phyloP scores from a whole-genome alignment of 2,113 vertebrate species.

The Regulus satrapa region DNA sequence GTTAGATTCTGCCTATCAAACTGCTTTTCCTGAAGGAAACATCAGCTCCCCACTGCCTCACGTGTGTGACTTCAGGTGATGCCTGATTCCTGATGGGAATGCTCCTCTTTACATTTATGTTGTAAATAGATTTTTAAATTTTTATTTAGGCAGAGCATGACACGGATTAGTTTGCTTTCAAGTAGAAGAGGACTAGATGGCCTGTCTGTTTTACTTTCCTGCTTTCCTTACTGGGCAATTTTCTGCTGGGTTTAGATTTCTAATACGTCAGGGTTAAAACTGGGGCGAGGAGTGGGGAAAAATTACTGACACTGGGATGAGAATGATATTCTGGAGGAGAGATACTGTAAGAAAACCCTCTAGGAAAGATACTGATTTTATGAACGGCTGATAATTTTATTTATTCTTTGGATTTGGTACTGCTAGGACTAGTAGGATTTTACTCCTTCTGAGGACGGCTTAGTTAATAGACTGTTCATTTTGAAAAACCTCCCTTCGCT shows the following conservation, averaged over 20 bases:
- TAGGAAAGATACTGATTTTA: neutral
- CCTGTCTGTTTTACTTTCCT: neutral
- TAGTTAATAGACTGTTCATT: neutral
- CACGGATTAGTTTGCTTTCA: neutral
- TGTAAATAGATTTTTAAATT: neutral
- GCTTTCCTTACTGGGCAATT: neutral
- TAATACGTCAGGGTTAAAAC: neutral
- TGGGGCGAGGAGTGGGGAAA: fast-evolving
- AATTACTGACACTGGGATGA: neutral
- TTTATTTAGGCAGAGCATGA: neutral
- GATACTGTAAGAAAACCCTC: neutral
- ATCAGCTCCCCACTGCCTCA: neutral
- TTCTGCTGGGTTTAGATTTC: neutral
- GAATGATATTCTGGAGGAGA: neutral
- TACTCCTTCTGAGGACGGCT: neutral
- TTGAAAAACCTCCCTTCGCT: neutral
- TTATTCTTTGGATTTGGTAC: neutral
- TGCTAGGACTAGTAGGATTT: neutral
- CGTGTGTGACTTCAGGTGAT: neutral
- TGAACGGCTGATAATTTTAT: neutral
- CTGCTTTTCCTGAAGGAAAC: neutral
- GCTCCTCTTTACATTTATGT: neutral
- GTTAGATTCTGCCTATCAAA: neutral
- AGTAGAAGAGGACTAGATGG: neutral
- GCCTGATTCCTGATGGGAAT: too few relatives aligned